Percentiles rank a stretch among this genome's conserved stretches.
Evolutionary conservation across 2,888 invertebrate genomes (phyloP).

Genomic region (Eupithecia vulgata): DNA sequence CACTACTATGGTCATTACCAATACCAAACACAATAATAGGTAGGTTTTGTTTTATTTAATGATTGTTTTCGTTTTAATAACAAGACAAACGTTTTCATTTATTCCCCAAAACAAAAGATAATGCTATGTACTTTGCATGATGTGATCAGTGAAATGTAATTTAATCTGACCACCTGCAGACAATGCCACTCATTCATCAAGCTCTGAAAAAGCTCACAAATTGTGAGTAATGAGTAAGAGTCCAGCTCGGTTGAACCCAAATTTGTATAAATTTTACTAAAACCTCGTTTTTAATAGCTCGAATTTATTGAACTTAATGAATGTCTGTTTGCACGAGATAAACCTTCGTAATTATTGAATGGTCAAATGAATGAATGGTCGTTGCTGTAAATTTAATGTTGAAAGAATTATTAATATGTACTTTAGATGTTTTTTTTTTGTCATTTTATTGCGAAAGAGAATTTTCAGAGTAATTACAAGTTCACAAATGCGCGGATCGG

Average conservation of each 20-base stretch:
- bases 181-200: neutral
- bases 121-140: neutral
- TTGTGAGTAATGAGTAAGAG: too few species aligned
- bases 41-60: neutral
- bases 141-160: neutral
- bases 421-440: too few species aligned
- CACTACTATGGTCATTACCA: too few species aligned
- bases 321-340: slow-evolving; percentile 26
- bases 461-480: too few species aligned
- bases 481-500: too few species aligned
- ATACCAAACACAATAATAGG: too few species aligned
- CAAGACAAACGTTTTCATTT: neutral
- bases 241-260: neutral
- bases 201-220: neutral
- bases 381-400: neutral
- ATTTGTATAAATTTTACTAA: slow-evolving; percentile 15
- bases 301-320: slow-evolving; percentile 25
- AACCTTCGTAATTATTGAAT: slow-evolving; percentile 18
- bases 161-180: neutral
- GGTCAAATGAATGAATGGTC: neutral
- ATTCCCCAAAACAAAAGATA: neutral
- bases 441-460: too few species aligned
- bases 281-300: slow-evolving; percentile 13
- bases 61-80: neutral
- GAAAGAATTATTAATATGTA: too few species aligned